These are phyloP conservation scores for Uropetala carovei DNA, from an alignment of 2,888 invertebrate species.

Conservation along the genomic window DNA sequence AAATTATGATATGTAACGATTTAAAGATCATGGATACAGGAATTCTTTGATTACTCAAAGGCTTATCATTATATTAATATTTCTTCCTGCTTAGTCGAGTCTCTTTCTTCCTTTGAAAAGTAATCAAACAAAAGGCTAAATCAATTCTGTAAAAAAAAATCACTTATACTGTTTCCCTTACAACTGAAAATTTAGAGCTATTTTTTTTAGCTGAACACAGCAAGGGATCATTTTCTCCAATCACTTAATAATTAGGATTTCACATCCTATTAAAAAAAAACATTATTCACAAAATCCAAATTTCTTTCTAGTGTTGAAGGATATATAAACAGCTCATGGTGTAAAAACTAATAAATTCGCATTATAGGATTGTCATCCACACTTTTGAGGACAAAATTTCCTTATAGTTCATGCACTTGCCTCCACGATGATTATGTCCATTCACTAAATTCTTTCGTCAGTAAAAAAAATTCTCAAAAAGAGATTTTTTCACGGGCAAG, in stretches of 20 bases:
- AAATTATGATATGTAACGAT: constrained; percentile 59
- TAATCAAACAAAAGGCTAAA: background rate
- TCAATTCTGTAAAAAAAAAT: background rate
- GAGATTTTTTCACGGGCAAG: constrained; percentile 37
- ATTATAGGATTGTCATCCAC: background rate
- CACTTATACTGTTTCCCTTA: background rate
- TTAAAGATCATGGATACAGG: constrained; percentile 62
- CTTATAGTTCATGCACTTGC: constrained; percentile 43
- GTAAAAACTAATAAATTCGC: background rate
- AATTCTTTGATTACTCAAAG: constrained; percentile 35
- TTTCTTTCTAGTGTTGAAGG: background rate
- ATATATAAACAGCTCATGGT: background rate
- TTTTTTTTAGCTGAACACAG: constrained; percentile 11
- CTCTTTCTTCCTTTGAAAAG: background rate
- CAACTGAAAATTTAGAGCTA: background rate
- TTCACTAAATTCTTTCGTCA: constrained; percentile 18
- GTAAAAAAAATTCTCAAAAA: constrained; percentile 23
- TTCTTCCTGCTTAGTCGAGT: background rate
- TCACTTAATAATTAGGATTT: constrained; percentile 16
- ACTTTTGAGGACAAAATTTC: background rate
- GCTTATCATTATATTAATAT: background rate
- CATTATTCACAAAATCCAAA: background rate
- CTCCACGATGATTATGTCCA: background rate
- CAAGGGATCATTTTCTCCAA: constrained; percentile 20
- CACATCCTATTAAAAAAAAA: constrained; percentile 38